Base-by-base conservation (phyloP, 2,888 invertebrate genomes). In the Parnassius orleans region DNA sequence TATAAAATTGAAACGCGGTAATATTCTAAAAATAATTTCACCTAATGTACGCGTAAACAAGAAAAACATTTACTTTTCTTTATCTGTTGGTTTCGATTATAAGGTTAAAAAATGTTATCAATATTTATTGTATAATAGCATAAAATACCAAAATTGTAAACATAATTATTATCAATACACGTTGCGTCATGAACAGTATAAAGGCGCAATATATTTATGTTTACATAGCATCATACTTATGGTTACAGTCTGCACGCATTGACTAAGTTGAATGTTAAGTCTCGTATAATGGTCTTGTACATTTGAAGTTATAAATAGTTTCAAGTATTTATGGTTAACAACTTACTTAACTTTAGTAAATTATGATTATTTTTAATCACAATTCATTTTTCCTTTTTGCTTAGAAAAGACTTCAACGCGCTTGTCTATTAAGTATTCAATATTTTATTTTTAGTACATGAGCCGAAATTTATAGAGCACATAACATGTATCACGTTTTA, bases 241-340 rank as follows among this genome's bases (percentile, higher is more conserved):
- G 55, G 54, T 51, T 46, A 46, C 58, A 43, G 58, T 51, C 63
- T 19, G 44, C 55, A 52, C 46, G 61, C 51, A 63, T 46, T 53
- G 48, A 57, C 44, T 24, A 44, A 62, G 53, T 58, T 57, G 54
- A 51, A 58, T 54, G 41, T 63, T 63, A 63, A 58, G 58, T 58
- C 10, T 33, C 7, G 7, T 33, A 33, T 33, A 24, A 5, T 5
- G 0, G 33, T 7, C 33, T 33, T 58, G 14, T 50, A 54, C 1
- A 14, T 43, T 50, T 72, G 73, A 69, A 66, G 68, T 73, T 68
- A 63, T 67, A 70, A 74, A 72, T 72, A 74, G 65, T 63, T 71
- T 42, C 9, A 53, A 43, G 15, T 53, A 43, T 51, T 11, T 51
- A 24, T 53, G 9, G 14, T 53, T 41, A 53, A 41, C 12, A 9